Percentiles rank a stretch among this genome's conserved stretches.
Conservation (phyloP, 2,797 vertebrate species). For the Micropoecilia bifurca region DNA sequence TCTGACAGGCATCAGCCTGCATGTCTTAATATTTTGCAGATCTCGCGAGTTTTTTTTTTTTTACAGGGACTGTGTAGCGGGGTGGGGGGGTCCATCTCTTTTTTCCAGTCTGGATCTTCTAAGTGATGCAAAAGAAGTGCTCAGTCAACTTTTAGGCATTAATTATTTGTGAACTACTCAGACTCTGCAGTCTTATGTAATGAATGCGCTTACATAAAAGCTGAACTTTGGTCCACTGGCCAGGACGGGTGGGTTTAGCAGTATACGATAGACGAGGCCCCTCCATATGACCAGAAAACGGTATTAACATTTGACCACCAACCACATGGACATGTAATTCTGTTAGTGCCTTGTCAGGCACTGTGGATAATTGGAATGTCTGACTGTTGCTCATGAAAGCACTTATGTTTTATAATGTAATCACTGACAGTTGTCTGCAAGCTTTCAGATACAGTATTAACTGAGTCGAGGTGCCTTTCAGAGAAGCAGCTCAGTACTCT, state of each 20-base stretch:
- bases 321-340: constrained; percentile 51
- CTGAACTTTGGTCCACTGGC: constrained; percentile 84
- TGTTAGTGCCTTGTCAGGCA: constrained; percentile 37
- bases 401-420: constrained; percentile 23
- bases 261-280: constrained; percentile 70
- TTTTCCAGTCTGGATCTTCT: constrained; percentile 52
- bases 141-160: constrained; percentile 77
- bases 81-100: constrained; percentile 26
- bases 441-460: not conserved
- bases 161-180: constrained; percentile 85
- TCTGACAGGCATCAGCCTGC: constrained; percentile 4
- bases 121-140: constrained; percentile 60
- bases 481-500: not conserved
- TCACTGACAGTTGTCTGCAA: constrained; percentile 2
- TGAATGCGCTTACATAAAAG: constrained; percentile 84
- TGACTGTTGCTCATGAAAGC: constrained; percentile 1
- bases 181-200: constrained; percentile 84
- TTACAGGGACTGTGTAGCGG: constrained; percentile 20
- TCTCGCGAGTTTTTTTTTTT: constrained; percentile 19
- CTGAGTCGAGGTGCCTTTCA: not conserved
- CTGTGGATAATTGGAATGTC: constrained; percentile 60
- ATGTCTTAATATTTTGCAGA: constrained; percentile 29
- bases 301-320: constrained; percentile 50
- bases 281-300: constrained; percentile 62
- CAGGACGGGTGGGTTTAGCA: constrained; percentile 72